These are phyloP conservation scores for Heliconius cydno DNA, from an alignment of 2,888 invertebrate genomes.

Conservation along the genomic window DNA sequence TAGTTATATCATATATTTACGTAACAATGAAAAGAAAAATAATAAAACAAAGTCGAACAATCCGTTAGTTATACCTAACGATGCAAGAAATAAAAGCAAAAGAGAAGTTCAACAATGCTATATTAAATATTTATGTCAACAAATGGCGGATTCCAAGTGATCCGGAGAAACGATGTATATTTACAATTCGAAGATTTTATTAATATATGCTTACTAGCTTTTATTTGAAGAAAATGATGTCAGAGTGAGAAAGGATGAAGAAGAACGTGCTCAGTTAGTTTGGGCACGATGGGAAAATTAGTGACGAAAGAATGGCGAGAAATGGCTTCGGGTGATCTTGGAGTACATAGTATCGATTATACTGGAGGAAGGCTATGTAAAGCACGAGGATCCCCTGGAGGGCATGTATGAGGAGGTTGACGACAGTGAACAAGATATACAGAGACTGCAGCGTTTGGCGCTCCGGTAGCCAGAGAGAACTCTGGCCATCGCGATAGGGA, in stretches of 20 bases:
- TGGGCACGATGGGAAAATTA: no score
- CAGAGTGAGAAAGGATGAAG: no score
- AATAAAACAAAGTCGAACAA: neutral
- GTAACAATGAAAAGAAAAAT: neutral
- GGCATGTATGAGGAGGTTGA: neutral
- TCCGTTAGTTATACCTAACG: conserved; percentile 6
- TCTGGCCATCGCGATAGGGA: no score
- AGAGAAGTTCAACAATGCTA: neutral
- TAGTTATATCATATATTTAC: neutral
- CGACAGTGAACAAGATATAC: neutral
- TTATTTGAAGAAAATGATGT: neutral
- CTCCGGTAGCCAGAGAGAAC: no score
- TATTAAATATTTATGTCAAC: conserved; percentile 21
- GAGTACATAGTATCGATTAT: no score
- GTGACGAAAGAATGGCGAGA: no score
- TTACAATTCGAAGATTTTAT: conserved; percentile 1
- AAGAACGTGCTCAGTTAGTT: no score
- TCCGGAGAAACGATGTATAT: neutral
- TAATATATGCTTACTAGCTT: neutral
- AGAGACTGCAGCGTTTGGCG: no score
- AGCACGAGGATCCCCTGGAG: neutral
- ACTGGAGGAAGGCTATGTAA: neutral
- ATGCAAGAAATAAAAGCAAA: conserved; percentile 8
- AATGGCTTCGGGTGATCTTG: no score
- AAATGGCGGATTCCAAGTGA: conserved; percentile 2